These are phyloP conservation scores for Tanypteryx hageni DNA, from an alignment of 2,888 invertebrate genomes.

Conservation along the genomic window DNA sequence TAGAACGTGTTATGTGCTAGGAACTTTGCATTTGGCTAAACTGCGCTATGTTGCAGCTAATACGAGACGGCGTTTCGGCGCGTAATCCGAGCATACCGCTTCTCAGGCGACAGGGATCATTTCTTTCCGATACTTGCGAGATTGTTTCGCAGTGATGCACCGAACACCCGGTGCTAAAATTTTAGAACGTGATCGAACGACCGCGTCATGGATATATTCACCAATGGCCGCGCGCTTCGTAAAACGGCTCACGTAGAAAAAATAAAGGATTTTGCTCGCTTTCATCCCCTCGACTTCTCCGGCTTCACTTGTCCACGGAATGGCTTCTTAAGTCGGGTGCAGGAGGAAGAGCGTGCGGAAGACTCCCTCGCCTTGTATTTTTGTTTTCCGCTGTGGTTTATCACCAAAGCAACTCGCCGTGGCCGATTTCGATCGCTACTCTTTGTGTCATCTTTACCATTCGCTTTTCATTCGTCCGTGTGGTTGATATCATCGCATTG, in stretches of 20 bases:
- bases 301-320: slow-evolving; percentile 18
- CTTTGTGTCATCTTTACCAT: background rate
- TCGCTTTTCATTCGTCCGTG: no score
- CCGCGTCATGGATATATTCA: slow-evolving; percentile 11
- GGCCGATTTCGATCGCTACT: background rate
- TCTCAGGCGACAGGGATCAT: background rate
- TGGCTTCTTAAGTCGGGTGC: background rate
- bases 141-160: background rate
- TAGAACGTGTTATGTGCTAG: background rate
- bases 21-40: background rate
- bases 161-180: background rate
- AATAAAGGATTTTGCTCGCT: background rate
- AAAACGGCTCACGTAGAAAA: background rate
- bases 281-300: background rate
- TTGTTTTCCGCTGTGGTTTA: background rate
- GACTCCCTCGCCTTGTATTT: background rate
- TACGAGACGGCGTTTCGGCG: background rate
- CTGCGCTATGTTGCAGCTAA: background rate
- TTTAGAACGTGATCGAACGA: background rate
- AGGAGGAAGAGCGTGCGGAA: background rate
- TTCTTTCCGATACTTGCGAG: background rate
- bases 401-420: background rate
- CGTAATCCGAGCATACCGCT: background rate
- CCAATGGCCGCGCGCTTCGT: background rate
- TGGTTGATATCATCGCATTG: background rate